Evolutionary conservation across 1,140 invertebrate genomes (phyloP).

Genomic region (Bombus vancouverensis): DNA sequence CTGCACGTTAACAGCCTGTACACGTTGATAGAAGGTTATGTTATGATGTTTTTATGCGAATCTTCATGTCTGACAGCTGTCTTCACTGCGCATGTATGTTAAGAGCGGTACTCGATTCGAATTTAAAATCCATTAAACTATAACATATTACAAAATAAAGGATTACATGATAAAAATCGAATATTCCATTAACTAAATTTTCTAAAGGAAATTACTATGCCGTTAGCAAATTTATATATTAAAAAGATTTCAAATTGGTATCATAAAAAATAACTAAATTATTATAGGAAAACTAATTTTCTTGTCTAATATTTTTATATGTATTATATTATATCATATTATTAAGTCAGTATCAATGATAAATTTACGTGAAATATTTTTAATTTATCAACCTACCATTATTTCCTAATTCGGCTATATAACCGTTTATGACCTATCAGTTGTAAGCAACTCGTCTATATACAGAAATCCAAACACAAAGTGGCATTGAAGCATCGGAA

Average conservation of each 20-base stretch:
- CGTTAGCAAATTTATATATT: not conserved
- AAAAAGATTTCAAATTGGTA: no score
- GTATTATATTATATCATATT: not conserved
- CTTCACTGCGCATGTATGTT: not conserved
- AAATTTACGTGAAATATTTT: not conserved
- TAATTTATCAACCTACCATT: not conserved
- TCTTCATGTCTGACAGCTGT: not conserved
- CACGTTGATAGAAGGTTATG: constrained; percentile 23
- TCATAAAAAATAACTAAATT: no score
- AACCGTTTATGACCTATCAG: not conserved
- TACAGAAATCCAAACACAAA: not conserved
- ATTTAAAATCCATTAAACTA: not conserved
- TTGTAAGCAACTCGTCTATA: not conserved
- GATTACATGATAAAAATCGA: not conserved
- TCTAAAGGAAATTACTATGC: not conserved
- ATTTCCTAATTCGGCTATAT: not conserved
- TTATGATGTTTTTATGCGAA: constrained; percentile 25
- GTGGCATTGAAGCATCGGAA: not conserved
- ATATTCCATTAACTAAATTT: not conserved
- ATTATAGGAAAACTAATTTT: not conserved
- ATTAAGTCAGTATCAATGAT: not conserved
- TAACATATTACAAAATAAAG: not conserved
- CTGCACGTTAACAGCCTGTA: not conserved
- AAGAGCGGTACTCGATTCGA: not conserved
- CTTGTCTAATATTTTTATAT: not conserved